Base-by-base conservation (phyloP, 2,113 vertebrate species). In the Phycodurus eques region DNA sequence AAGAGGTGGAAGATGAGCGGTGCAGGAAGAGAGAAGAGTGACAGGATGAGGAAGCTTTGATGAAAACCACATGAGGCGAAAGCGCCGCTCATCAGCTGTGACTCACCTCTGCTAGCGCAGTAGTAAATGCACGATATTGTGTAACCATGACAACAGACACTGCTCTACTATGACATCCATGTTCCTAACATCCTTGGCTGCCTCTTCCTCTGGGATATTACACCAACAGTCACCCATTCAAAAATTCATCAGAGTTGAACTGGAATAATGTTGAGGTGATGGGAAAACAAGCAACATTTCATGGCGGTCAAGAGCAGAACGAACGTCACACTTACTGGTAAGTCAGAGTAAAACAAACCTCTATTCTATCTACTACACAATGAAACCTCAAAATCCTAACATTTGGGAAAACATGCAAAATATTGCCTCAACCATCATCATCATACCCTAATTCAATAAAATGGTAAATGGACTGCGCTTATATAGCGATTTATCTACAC, bases 131-230 rank as follows among this genome's bases (percentile, higher is more conserved):
- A 68, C 77, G 74, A 80, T 68, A 69, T 68, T 69, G 54, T 69
- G 53, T 88, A 53, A 76, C 76, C 89, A 90, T 88, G 82, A 85
- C 87, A 87, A 90, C 88, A 76, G 78, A 81, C 76, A 82, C 70
- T 87, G 79, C 73, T 84, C 81, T 79, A 53, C 75, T 83, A 79
- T 80, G 80, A 69, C 78, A 83, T 60, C 65, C 35, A 68, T 27
- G 69, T 72, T 68, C 39, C 62, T 71, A 69, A 56, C 78, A 75
- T 80, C 71, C 63, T 75, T 57, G 42, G 67, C 11, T 78, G 71
- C 7, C 49, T 68, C 64, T 33, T 6, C 70, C 35, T 31, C 51
- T 70, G 68, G 27, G 51, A 33, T 65, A 79, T 17, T 59, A 47
- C 62, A 35, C n/a, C 12, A 59, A 15, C 17, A 74, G 42, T 69